A percentile compares a stretch with the other conserved stretches of the same genome.
Conservation (phyloP, 1,140 invertebrate genomes). For the Sycobia sp. region DNA sequence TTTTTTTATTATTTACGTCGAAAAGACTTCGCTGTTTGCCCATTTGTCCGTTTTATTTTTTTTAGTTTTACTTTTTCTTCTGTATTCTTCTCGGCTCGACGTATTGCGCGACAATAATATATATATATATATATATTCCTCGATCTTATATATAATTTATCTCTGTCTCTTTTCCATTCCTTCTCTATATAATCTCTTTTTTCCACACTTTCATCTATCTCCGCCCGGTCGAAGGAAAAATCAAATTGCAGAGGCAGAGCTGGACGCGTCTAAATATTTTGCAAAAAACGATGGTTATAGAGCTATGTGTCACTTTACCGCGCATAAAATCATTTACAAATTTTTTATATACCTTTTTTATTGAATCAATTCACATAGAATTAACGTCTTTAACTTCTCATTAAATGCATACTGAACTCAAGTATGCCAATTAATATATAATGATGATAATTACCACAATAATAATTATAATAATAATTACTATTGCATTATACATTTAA, state of each 20-base stretch:
- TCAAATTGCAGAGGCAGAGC: slow-evolving; percentile 15
- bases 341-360: neutral
- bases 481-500: no score
- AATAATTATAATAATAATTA: no score
- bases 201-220: neutral
- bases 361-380: neutral
- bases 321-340: neutral
- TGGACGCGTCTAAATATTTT: slow-evolving; percentile 30
- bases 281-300: neutral
- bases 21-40: no score
- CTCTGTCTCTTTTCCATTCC: neutral
- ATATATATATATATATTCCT: neutral
- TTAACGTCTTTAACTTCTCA: neutral
- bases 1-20: no score
- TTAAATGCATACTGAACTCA: neutral
- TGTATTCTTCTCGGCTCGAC: no score
- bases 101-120: no score
- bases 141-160: neutral
- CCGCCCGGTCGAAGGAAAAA: neutral
- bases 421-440: neutral
- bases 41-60: no score
- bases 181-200: neutral
- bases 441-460: no score
- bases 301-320: no score
- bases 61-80: no score